phyloP scores from a whole-genome alignment of 1,140 invertebrate species.

The Homalodisca vitripennis region DNA sequence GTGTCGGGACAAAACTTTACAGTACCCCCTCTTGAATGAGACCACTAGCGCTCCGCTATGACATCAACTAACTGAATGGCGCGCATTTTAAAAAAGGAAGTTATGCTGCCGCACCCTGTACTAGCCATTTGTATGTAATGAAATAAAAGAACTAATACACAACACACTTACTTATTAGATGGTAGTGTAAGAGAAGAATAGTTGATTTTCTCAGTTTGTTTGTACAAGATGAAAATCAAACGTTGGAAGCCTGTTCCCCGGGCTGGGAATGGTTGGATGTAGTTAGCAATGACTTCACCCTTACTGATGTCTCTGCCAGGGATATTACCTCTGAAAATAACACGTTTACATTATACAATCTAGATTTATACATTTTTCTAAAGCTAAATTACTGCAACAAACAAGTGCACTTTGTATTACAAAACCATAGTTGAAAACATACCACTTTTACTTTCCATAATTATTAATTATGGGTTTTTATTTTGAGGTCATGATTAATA shows the following conservation, averaged over 20 bases:
- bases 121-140: too few relatives aligned
- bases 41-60: too few relatives aligned
- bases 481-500: too few relatives aligned
- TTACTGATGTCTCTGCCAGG: slow-evolving; percentile 72
- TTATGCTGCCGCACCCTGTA: too few relatives aligned
- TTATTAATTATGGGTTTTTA: too few relatives aligned
- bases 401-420: background rate
- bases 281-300: slow-evolving; percentile 80
- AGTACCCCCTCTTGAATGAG: too few relatives aligned
- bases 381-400: background rate
- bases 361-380: slow-evolving; percentile 6
- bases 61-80: too few relatives aligned
- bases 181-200: slow-evolving; percentile 48
- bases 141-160: too few relatives aligned
- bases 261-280: slow-evolving; percentile 88
- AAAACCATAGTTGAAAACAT: background rate
- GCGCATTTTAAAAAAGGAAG: too few relatives aligned
- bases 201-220: slow-evolving; percentile 75
- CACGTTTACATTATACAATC: too few relatives aligned
- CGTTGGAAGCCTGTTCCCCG: slow-evolving; percentile 91
- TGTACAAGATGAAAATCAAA: slow-evolving; percentile 90
- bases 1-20: too few relatives aligned
- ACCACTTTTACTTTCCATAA: background rate
- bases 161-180: slow-evolving; percentile 58
- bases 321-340: slow-evolving; percentile 74